Percentiles rank a stretch among this genome's conserved stretches.
Conservation (phyloP, 2,888 invertebrate species). For the Agonopterix arenella region DNA sequence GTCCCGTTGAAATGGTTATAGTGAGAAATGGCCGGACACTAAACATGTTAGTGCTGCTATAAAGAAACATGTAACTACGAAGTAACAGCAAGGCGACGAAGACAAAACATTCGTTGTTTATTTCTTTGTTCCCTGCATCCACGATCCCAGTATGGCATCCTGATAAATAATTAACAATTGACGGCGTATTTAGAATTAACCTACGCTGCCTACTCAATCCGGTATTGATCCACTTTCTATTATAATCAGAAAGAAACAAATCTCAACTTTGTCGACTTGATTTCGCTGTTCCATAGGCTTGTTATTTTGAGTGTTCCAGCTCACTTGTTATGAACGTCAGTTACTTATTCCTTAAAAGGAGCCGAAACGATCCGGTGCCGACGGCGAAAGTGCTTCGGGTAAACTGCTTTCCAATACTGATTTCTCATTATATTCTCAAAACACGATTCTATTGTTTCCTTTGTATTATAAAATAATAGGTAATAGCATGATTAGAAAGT, state of each 20-base stretch:
- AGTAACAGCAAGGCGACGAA: too few relatives aligned
- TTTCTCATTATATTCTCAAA: constrained; percentile 8
- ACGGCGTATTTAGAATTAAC: too few relatives aligned
- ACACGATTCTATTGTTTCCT: constrained; percentile 9
- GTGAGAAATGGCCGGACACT: constrained; percentile 39
- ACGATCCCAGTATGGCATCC: too few relatives aligned
- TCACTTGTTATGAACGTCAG: constrained; percentile 4
- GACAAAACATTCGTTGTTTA: constrained; percentile 6
- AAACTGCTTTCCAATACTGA: constrained; percentile 15
- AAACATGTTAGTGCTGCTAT: constrained; percentile 39
- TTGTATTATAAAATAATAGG: neutral
- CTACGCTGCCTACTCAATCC: too few relatives aligned
- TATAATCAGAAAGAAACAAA: neutral
- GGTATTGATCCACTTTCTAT: neutral
- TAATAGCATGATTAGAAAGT: constrained; percentile 1
- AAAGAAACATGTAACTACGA: constrained; percentile 31
- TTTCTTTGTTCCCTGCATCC: constrained; percentile 2
- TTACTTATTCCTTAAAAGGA: constrained; percentile 23
- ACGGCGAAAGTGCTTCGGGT: constrained; percentile 17
- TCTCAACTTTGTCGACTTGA: neutral
- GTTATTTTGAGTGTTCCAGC: neutral
- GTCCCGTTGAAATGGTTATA: constrained; percentile 37
- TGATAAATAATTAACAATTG: too few relatives aligned
- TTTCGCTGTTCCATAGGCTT: neutral
- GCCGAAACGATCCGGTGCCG: constrained; percentile 16